Evolutionary conservation across 2,113 vertebrate genomes (phyloP).

Genomic region (Hypocryptadius cinnamomeus): DNA sequence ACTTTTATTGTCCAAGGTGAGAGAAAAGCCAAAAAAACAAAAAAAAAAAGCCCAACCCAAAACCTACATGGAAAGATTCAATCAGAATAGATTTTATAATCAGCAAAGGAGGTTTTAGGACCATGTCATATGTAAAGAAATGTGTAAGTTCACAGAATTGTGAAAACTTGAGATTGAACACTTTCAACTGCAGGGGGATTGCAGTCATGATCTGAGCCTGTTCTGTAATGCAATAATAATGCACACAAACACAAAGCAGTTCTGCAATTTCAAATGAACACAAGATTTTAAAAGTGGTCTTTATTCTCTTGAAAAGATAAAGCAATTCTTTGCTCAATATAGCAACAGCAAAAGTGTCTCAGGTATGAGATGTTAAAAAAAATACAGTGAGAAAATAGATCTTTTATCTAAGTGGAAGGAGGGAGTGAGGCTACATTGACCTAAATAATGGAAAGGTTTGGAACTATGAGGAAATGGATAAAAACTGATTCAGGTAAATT

Average conservation of each 20-base stretch:
- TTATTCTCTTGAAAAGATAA: neutral
- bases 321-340: neutral
- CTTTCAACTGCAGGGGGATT: neutral
- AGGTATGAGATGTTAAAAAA: neutral
- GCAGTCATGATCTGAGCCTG: neutral
- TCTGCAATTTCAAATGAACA: neutral
- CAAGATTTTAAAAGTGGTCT: neutral
- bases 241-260: neutral
- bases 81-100: neutral
- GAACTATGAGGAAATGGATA: neutral
- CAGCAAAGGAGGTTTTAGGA: neutral
- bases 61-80: neutral
- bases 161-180: neutral
- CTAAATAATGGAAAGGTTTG: slow-evolving; percentile 2
- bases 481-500: neutral
- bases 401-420: neutral
- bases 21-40: neutral
- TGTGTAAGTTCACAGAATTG: neutral
- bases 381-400: neutral
- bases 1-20: neutral
- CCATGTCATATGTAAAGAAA: neutral
- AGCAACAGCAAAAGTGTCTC: neutral
- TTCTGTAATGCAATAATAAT: neutral
- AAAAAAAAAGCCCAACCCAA: neutral
- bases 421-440: neutral